These are phyloP conservation scores for Saccopteryx bilineata DNA, from an alignment of 2,113 vertebrate species.

Conservation along the genomic window DNA sequence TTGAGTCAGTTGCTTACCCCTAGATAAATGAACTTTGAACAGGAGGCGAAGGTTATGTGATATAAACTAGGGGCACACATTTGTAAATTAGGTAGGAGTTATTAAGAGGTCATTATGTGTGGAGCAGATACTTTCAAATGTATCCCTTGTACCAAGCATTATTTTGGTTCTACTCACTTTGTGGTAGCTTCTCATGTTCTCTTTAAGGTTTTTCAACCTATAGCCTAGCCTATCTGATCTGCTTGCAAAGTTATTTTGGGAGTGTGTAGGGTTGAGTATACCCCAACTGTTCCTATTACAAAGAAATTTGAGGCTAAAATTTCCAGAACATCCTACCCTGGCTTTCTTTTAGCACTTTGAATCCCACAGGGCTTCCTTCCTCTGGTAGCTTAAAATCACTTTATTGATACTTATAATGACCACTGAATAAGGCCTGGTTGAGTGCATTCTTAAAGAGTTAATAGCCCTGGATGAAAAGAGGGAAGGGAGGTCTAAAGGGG, in stretches of 20 bases:
- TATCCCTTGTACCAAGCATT: neutral
- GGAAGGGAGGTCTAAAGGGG: neutral
- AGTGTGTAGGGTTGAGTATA: neutral
- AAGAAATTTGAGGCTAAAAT: slow-evolving; percentile 1
- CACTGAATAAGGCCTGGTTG: neutral
- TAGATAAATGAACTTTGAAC: neutral
- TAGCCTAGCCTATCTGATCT: neutral
- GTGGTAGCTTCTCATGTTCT: neutral
- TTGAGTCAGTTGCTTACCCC: neutral
- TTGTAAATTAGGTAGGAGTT: neutral
- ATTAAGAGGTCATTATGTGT: neutral
- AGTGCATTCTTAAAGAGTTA: neutral
- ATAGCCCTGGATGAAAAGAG: neutral
- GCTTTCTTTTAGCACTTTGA: slow-evolving; percentile 29
- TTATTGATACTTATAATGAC: neutral
- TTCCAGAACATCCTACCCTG: neutral
- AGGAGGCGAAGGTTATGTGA: neutral
- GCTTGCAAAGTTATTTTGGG: neutral
- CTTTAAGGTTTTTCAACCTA: neutral
- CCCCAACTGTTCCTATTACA: neutral
- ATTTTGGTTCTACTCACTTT: slow-evolving; percentile 33
- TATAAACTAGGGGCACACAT: neutral
- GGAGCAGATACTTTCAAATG: neutral
- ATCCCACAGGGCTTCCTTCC: neutral
- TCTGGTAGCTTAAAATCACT: slow-evolving; percentile 20